Conservation (phyloP, 2,888 invertebrate species). For the Bugulina stolonifera region DNA sequence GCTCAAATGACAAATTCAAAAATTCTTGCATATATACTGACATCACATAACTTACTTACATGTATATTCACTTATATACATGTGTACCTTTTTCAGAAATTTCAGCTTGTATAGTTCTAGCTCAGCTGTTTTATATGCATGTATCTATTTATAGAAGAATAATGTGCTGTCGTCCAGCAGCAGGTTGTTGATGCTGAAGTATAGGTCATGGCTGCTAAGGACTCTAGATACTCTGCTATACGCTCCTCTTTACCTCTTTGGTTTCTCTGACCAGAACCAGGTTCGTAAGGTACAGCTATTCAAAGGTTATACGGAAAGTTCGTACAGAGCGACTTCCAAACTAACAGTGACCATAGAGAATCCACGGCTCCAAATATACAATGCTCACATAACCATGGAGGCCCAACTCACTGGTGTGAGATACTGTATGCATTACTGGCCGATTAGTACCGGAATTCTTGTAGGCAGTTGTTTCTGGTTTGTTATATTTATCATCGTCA, state of each 20-base stretch:
- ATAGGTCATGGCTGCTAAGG: slow-evolving; percentile 20
- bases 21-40: no score
- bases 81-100: no score
- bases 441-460: neutral
- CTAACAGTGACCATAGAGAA: neutral
- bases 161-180: neutral
- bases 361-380: neutral
- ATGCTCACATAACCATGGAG: neutral
- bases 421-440: slow-evolving; percentile 25
- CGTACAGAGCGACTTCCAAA: neutral
- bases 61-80: no score
- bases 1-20: no score
- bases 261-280: slow-evolving; percentile 19
- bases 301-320: neutral
- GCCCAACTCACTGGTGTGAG: neutral
- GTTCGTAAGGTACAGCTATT: neutral
- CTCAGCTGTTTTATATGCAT: neutral
- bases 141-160: neutral
- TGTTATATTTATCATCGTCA: neutral
- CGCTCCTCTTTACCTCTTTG: slow-evolving; percentile 23
- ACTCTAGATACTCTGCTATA: slow-evolving; percentile 16
- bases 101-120: no score
- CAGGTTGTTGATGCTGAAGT: slow-evolving; percentile 15
- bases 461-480: neutral
- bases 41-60: no score